Base-by-base conservation (phyloP, 1,140 invertebrate genomes). In the Drosophila trapezifrons region DNA sequence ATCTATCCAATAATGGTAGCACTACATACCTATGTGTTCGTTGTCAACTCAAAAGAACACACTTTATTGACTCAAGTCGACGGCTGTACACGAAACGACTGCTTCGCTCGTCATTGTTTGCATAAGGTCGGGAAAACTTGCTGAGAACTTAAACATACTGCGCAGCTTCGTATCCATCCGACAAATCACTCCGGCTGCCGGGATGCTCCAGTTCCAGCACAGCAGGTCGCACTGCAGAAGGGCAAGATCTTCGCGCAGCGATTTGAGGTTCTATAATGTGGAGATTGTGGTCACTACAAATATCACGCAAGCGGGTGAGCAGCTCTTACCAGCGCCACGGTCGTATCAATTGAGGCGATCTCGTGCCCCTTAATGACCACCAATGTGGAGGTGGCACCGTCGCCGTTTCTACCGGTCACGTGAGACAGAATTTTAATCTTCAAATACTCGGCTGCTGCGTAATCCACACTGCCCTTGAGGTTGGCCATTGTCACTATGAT, bases 311-410 rank as follows among this genome's bases (percentile, higher is more conserved):
- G 29, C 2, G 13, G 13, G 12, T 8, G 20, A 18, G 1, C 13
- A 10, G 32, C 15, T 75, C 70, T 92, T 82, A 94, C 94, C 90
- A 95, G 94, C 2, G 94, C 94, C 12, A 95, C 94, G 4, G 95
- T 95, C 1, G 94, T 93, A 83, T 95, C 95, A 67, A 95, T 94
- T 32, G 92, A 92, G 25, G 91, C 90, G 54, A 95, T 93, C 78
- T 94, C 93, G 55, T 92, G 89, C 7, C 95, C 95, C 78, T 95
- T 94, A 22, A 96, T 91, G 40, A 96, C 90, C 43, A 96, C 93
- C 7, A 92, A 13, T 12, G 54, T 64, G 35, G 45, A 18, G 9
- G 35, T 17, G 20, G 10, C 35, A 37, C 18, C 35, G 25, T 49
- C 57, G 6, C 60, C 58, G 25, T 37, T 43, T 40, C 67, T 57